phyloP scores from a whole-genome alignment of 2,888 invertebrate species.

The Leptinotarsa tumamoca region DNA sequence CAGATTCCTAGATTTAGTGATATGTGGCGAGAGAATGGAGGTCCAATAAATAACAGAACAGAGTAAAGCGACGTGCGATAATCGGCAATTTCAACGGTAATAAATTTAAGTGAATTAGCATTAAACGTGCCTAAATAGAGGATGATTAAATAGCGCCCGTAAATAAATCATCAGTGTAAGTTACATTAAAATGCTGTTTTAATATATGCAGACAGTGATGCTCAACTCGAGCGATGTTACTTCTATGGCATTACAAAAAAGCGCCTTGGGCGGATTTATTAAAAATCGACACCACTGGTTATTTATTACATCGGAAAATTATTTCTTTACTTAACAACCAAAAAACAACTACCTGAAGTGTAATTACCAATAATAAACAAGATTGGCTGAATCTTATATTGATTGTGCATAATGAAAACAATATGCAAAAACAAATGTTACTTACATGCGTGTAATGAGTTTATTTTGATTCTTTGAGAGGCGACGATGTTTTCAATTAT shows the following conservation, averaged over 20 bases:
- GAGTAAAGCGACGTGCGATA: conserved; percentile 61
- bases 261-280: conserved; percentile 49
- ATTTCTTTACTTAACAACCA: conserved; percentile 19
- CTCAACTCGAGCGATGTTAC: conserved; percentile 50
- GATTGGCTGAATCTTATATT: neutral
- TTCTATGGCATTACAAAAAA: conserved; percentile 49
- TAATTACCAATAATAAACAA: neutral
- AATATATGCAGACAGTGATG: conserved; percentile 63
- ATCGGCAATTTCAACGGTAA: conserved; percentile 64
- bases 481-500: too few species aligned
- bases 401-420: neutral
- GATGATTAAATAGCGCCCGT: conserved; percentile 64
- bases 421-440: neutral
- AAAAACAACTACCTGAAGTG: conserved; percentile 11
- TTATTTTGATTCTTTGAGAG: too few species aligned
- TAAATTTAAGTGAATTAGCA: conserved; percentile 65
- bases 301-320: conserved; percentile 18
- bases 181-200: conserved; percentile 61
- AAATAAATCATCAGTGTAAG: conserved; percentile 64
- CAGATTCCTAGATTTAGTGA: conserved; percentile 33
- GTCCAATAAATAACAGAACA: conserved; percentile 56
- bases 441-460: neutral
- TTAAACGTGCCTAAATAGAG: conserved; percentile 65
- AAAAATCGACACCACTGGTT: conserved; percentile 55
- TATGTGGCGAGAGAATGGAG: conserved; percentile 39